Percentiles rank a stretch among this genome's conserved stretches.
These are phyloP conservation scores for Ibycter americanus DNA, from an alignment of 2,797 vertebrate species.

Conservation along the genomic window DNA sequence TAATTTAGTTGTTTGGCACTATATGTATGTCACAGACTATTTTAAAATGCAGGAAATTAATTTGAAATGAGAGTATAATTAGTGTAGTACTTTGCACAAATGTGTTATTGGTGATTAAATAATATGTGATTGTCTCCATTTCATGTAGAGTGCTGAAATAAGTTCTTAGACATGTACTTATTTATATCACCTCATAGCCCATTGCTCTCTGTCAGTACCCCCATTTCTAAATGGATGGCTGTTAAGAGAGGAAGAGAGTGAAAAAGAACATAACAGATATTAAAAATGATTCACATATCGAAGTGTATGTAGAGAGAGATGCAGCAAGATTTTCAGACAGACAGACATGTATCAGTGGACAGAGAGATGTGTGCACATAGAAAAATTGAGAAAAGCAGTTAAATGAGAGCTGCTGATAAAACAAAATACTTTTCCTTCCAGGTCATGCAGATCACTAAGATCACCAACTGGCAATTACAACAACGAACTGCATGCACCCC, in stretches of 20 bases:
- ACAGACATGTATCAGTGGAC: background rate
- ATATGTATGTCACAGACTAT: background rate
- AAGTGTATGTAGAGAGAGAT: background rate
- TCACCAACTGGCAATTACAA: background rate
- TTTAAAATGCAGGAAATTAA: background rate
- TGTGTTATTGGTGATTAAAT: background rate
- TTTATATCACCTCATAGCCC: background rate
- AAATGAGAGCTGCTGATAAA: background rate
- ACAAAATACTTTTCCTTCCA: background rate
- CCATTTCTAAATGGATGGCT: background rate
- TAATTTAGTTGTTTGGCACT: background rate
- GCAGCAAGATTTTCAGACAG: background rate
- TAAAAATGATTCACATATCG: background rate
- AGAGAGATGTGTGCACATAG: background rate
- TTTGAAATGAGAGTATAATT: background rate
- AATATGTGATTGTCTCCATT: background rate
- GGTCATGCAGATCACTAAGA: background rate
- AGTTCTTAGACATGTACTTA: background rate
- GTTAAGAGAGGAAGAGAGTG: background rate
- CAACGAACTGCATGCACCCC: background rate
- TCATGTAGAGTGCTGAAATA: background rate
- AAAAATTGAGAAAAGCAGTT: background rate
- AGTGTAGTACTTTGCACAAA: background rate
- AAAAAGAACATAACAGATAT: background rate
- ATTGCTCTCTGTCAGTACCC: background rate